These are phyloP conservation scores for Folsomia manolachei DNA, from an alignment of 2,888 invertebrate species.

Conservation along the genomic window DNA sequence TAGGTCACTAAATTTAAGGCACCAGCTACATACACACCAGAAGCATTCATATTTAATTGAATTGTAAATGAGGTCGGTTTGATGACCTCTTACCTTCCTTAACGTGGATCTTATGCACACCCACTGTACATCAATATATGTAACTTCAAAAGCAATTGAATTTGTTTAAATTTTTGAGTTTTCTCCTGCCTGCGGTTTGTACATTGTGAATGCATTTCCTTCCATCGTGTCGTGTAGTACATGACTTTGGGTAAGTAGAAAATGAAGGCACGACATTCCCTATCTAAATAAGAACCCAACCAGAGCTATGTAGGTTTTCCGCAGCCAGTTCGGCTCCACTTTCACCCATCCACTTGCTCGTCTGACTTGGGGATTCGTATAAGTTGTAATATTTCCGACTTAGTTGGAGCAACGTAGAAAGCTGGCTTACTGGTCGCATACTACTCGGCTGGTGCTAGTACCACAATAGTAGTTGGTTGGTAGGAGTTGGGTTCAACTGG, in stretches of 20 bases:
- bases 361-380: background rate
- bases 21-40: too few species aligned
- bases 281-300: too few species aligned
- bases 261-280: background rate
- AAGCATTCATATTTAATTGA: too few species aligned
- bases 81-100: too few species aligned
- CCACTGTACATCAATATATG: too few species aligned
- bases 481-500: background rate
- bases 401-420: slow-evolving; percentile 4
- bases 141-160: too few species aligned
- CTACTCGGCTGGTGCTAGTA: background rate
- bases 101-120: too few species aligned
- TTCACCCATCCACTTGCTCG: background rate
- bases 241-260: background rate
- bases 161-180: too few species aligned
- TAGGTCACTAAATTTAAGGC: too few species aligned
- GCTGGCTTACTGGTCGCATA: background rate
- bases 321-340: background rate
- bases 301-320: too few species aligned
- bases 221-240: background rate
- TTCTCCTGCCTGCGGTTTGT: too few species aligned
- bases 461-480: background rate
- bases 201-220: background rate
- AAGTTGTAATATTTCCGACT: background rate
- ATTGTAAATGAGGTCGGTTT: too few species aligned